Evolutionary conservation across 2,888 invertebrate genomes (phyloP), one percentile per base, ranked within the genome.

Genomic region (Drosophila ustulata): DNA sequence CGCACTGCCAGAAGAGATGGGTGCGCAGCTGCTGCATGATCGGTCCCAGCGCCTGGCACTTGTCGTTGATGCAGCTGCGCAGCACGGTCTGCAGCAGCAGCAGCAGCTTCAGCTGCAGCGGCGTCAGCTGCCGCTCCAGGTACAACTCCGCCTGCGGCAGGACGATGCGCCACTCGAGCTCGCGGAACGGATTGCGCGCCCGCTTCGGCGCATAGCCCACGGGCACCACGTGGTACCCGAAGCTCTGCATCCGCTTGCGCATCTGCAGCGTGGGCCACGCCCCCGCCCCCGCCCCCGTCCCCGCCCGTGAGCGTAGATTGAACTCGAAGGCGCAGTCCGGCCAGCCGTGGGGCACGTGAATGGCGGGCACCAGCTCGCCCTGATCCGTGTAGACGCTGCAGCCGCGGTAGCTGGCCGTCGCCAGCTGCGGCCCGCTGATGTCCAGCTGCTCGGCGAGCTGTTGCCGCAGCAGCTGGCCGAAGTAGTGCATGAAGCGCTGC

Each of bases 101-200:
- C 84, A 95, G 95, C 64, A 96, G 94, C 68, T 95, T 94, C 47
- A 95, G 94, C 83, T 97, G 97, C 0, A 95, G 94, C 87, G 95
- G 94, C 0, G 95, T 94, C 89, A 97, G 93, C 75, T 94, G 94
- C 13, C 95, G 95, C 89, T 97, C 96, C 73, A 97, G 92, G 88
- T 95, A 96, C 26, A 95, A 93, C 90, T 97, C 96, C 0, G 96
- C 96, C 59, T 95, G 94, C 0, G 96, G 96, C 88, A 96, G 97
- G 43, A 94, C 94, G 3, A 97, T 93, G 91, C 95, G 95, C 97
- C 97, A 97, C 90, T 97, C 96, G 23, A 96, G 92, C 66, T 94
- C 94, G 52, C 94, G 94, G 34, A 94, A 93, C 0, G 93, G 93
- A 90, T 95, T 96, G 18, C 92, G 90, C 2, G 94, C 94, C 58